Conservation (phyloP, 2,888 invertebrate species). For the Kuschelorhynchus macadamiae region DNA sequence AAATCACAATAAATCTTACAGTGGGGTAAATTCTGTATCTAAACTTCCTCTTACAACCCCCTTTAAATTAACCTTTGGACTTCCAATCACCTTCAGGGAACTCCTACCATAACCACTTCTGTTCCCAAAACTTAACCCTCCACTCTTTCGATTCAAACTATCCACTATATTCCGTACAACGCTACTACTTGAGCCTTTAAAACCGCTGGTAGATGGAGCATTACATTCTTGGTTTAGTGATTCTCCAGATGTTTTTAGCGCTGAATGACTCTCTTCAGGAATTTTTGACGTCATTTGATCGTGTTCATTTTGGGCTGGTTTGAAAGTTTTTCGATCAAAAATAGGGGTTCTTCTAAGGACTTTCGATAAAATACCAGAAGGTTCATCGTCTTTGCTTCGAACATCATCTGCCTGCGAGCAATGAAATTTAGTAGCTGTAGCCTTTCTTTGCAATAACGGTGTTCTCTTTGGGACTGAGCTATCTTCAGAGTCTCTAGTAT, state of each 20-base stretch:
- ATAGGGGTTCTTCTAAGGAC: constrained; percentile 46
- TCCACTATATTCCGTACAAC: constrained; percentile 66
- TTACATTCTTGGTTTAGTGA: background rate
- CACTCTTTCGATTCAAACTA: constrained; percentile 64
- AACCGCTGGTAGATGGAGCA: constrained; percentile 19
- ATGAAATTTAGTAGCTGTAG: constrained; percentile 10
- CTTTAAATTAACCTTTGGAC: constrained; percentile 57
- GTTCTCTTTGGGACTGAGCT: constrained; percentile 51
- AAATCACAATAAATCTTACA: constrained; percentile 40
- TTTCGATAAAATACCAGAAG: constrained; percentile 45
- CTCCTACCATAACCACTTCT: constrained; percentile 63
- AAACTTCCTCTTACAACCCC: constrained; percentile 50
- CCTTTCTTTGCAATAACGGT: constrained; percentile 54
- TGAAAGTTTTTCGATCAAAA: constrained; percentile 42
- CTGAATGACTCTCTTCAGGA: background rate
- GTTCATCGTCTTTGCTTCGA: constrained; percentile 16
- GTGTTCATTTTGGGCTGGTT: constrained; percentile 14
- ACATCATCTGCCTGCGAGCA: background rate
- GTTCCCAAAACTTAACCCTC: constrained; percentile 56
- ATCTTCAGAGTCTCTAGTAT: constrained; percentile 53
- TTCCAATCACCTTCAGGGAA: constrained; percentile 63
- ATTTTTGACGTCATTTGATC: too few relatives aligned
- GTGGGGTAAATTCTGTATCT: constrained; percentile 54
- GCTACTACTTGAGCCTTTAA: constrained; percentile 48
- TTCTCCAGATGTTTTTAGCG: background rate